A percentile compares a stretch with the other conserved stretches of the same genome.
Evolutionary conservation across 2,888 invertebrate species (phyloP).

Genomic region (Lamellibrachia satsuma): DNA sequence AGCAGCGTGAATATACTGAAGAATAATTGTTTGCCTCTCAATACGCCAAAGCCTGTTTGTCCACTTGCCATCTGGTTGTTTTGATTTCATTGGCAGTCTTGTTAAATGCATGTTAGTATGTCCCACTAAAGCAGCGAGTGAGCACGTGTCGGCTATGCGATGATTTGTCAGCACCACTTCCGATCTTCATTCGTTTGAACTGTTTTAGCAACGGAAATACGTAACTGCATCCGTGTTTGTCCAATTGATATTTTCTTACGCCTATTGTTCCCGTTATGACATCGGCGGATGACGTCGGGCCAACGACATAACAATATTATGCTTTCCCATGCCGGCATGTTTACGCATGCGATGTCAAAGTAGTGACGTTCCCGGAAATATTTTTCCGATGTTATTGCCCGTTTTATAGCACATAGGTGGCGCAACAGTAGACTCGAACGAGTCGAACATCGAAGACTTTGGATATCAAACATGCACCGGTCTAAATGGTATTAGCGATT

Average conservation of each 20-base stretch:
- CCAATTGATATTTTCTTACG: background rate
- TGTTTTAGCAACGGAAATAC: background rate
- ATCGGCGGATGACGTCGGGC: background rate
- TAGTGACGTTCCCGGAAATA: background rate
- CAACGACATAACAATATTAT: background rate
- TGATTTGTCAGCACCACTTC: background rate
- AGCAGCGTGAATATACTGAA: background rate
- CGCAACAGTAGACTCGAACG: background rate
- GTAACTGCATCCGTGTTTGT: background rate
- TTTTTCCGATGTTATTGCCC: background rate
- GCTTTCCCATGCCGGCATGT: background rate
- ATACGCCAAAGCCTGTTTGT: no score
- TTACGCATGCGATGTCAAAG: background rate
- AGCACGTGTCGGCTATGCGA: background rate
- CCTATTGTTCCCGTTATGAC: background rate
- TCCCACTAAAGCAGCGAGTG: background rate
- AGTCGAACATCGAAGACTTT: background rate
- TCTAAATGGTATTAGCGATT: background rate
- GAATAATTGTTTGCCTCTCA: no score
- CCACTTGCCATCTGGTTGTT: no score
- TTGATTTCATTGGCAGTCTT: no score
- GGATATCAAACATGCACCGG: background rate
- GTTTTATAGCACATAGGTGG: background rate
- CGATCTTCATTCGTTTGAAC: background rate
- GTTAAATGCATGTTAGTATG: background rate